Conservation (phyloP, 1,140 invertebrate genomes). For the Trachymyrmex cornetzi region DNA sequence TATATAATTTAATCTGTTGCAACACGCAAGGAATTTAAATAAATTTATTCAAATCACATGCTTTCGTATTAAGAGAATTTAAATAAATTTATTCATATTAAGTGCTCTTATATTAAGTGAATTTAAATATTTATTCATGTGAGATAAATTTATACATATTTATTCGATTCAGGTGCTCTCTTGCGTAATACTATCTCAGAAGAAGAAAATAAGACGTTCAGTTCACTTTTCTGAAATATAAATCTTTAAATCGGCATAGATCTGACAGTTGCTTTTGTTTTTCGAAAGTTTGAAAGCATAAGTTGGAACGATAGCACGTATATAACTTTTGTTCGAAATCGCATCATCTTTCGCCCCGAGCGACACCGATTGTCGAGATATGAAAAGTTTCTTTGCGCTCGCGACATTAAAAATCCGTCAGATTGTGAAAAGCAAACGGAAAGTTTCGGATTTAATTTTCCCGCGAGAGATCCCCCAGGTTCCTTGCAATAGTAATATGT, state of each 20-base stretch:
- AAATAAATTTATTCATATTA: constrained; percentile 16
- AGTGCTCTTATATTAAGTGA: background rate
- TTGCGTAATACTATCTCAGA: background rate
- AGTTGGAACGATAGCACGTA: constrained; percentile 9
- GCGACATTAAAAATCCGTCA: constrained; percentile 25
- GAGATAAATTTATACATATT: background rate
- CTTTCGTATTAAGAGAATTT: background rate
- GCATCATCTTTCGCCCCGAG: background rate
- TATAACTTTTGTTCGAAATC: constrained; percentile 19
- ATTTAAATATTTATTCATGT: constrained; percentile 2
- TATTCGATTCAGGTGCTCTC: background rate
- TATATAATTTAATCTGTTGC: background rate
- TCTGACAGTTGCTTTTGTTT: background rate
- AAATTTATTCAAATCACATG: background rate
- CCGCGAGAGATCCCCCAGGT: background rate
- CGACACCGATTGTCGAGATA: background rate
- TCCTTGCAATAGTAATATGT: constrained; percentile 4
- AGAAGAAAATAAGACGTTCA: background rate
- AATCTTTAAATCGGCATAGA: background rate
- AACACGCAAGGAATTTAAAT: background rate
- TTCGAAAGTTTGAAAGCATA: background rate
- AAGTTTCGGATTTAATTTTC: constrained; percentile 16
- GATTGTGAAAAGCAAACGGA: background rate
- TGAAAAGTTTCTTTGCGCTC: constrained; percentile 14
- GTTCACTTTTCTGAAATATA: background rate